Evolutionary conservation across 2,888 invertebrate species (phyloP), one percentile per base, ranked within the genome.

Genomic region (Carcina quercana): DNA sequence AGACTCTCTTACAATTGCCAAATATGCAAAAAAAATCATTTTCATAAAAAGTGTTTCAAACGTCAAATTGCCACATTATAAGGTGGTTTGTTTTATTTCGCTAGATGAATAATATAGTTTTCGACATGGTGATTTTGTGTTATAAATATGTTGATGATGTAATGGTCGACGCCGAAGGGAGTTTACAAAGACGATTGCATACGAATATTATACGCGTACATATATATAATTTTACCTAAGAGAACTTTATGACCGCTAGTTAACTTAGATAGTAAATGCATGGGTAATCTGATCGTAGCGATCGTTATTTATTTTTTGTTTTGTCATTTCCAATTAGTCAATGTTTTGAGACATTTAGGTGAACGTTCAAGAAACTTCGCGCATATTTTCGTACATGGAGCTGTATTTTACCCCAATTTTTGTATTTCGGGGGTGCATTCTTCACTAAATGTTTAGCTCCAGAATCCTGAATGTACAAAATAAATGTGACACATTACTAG

Each of bases 391-490:
- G 35, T 58, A 57, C 47, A 50, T 42, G 53, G 48, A 51, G 52
- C 44, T 40, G 33, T 42, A 33, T 32, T 42, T 30, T 37, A 37
- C 41, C 34, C 31, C 33, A 19, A 31, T 25, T 31, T 28, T 35
- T 35, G 44, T 12, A 28, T 28, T 15, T 25, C 25, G 17, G 26
- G 25, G 14, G 19, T 28, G 15, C 21, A 31, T 5, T 7, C 17
- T 17, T 7, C 17, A 17, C 17, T 17, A 17, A 17, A 5, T 17
- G 17, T 7, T 5, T 63, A 60, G 71, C 71, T 75, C 68, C 58
- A 58, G 70, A 71, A 75, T 72, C 80, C 82, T 82, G 76, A 66
- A 75, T 69, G 80, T 82, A 82, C 80, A 82, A 82, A 71, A 59
- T 53, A 57, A 58, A 47, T 58, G 53, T 59, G 50, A 56, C 66